Base-by-base conservation (phyloP, 1,140 invertebrate genomes). In the Phthorimaea operculella region DNA sequence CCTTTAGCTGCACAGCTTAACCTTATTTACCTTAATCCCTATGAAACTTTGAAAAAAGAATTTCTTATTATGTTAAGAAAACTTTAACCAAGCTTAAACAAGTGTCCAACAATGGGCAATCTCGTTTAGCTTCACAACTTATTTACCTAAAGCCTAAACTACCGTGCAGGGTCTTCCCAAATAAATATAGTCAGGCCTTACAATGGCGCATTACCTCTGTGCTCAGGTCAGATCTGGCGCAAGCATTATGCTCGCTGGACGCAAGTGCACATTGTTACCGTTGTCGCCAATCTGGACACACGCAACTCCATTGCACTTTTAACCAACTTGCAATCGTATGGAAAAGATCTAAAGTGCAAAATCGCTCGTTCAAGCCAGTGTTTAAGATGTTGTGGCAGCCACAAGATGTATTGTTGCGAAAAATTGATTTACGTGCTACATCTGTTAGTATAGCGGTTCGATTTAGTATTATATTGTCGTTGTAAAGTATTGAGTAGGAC, bases 381-480 rank as follows among this genome's bases (percentile, higher is more conserved):
- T 42, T 64, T 68, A 56, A 16, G 33, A 49, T 28, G n/a, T 47
- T 39, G n/a, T 12, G 10, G 36, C 17, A 45, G 9, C 36, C 33
- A 9, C 21, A 48, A 57, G 18, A 51, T 45, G 51, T 52, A 70
- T 75, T 79, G 74, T 80, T 80, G 78, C 73, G 76, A 79, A 78
- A 79, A 82, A 82, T 76, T 82, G 73, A 82, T 82, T 82, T 79
- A 82, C 71, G 70, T 65, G 68, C 64, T 63, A 75, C 73, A 79
- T 76, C 70, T 74, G 67, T 77, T 76, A 60, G 61, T 39, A 39
- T 39, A 39, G 36, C 51, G 50, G 50, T 62, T 28, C 55, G 57
- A 62, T 64, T 64, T 60, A 67, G 64, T 62, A 50, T 60, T 65
- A 58, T 70, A 68, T 68, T 69, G 56, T 54, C 45, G 33, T 39